Evolutionary conservation across 2,888 invertebrate species (phyloP), one percentile per base, ranked within the genome.

Genomic region (Mesodorylaimus sp.): DNA sequence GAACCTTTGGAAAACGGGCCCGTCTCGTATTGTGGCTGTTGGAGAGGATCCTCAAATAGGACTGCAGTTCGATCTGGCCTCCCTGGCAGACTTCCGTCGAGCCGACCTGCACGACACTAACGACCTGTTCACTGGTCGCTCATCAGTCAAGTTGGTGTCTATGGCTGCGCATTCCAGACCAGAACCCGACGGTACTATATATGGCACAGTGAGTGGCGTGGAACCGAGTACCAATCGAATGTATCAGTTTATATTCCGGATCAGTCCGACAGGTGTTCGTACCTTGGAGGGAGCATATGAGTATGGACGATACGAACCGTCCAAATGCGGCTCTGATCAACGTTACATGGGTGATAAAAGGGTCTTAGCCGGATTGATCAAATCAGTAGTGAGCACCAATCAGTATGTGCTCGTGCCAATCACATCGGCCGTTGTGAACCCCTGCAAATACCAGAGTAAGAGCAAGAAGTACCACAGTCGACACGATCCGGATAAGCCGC

Each of bases 191-290:
- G 48, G 44, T 7, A 48, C 10, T 16, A 57, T 63, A 44, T 63
- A 64, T 63, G 62, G 61, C 39, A 58, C 61, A 0, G 61, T 62
- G 52, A 59, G 59, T 10, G 63, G 62, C 2, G 61, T 64, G 61
- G 63, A 64, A 55, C 62, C 61, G 39, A 57, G 60, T 47, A 60
- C 63, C 29, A 60, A 61, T 47, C 53, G 58, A 23, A 64, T 62
- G 52, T 61, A 58, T 49, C 50, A 63, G 61, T 60, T 62, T 25
- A 57, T 65, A 43, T 64, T n/a, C n/a, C n/a, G n/a, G n/a, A n/a
- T n/a, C n/a, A n/a, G n/a, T n/a, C n/a, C n/a, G n/a, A n/a, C n/a
- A n/a, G n/a, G n/a, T n/a, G n/a, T n/a, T n/a, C n/a, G n/a, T n/a
- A n/a, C n/a, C n/a, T n/a, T n/a, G n/a, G n/a, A n/a, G n/a, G n/a